Evolutionary conservation across 2,888 invertebrate genomes (phyloP), one percentile per base, ranked within the genome.

Genomic region (Synergus laeviventris): DNA sequence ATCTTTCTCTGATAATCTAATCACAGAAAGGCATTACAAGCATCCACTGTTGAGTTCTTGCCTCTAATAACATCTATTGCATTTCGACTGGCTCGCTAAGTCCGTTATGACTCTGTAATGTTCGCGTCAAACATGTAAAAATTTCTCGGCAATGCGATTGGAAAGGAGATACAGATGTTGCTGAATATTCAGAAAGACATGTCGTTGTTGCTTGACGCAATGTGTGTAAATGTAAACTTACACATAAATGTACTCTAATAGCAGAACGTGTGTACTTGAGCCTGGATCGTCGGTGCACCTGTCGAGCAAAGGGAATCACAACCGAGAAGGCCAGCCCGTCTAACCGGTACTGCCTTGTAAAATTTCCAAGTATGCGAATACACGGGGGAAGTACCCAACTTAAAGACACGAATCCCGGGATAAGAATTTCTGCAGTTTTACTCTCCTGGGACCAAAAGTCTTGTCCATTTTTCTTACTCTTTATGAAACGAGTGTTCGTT

Each of bases 331-430:
- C 85, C 83, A 86, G 85, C 87, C 83, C 83, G 88, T 88, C 87
- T 87, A 88, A 88, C 88, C 88, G 88, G 88, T 88, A 88, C 86
- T 84, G 85, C 81, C 80, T 84, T 83, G 84, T 86, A 88, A 88
- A 88, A 88, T 85, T 86, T 86, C 80, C 86, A 86, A 87, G 87
- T 87, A 88, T 88, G 87, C 88, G 86, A 49, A 49, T 70, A 70
- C 31, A 49, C 31, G 11, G 5, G 24, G 39, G 42, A 42, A 21
- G 21, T 18, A 64, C n/a, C 45, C 49, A 70, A 70, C 36, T 70
- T 49, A 54, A 42, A 70, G 49, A 18, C 36, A 45, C 21, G n/a
- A 70, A 70, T 70, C 45, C 24, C 7, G n/a, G 70, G 1, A n/a
- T 36, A 49, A 45, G 42, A 24, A 36, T 70, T 49, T 70, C 70